These are phyloP conservation scores for Scrobipalpa atriplicella DNA, from an alignment of 2,888 invertebrate species.

Conservation along the genomic window DNA sequence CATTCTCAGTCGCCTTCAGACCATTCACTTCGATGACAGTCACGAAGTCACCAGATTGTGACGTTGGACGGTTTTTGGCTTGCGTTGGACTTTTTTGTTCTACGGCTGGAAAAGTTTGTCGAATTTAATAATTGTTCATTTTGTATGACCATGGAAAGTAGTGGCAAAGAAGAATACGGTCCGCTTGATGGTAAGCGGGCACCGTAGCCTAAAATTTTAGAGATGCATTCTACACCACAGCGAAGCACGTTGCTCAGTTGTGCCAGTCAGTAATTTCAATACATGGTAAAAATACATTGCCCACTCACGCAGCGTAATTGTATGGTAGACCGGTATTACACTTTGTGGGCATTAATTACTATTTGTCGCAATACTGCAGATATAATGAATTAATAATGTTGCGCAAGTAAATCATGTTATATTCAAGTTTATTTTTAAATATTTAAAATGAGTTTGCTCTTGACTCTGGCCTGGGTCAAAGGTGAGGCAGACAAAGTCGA, in stretches of 20 bases:
- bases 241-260: too few relatives aligned
- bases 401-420: conserved; percentile 4
- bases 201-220: too few relatives aligned
- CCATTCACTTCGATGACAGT: conserved; percentile 96
- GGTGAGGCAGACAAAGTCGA: too few relatives aligned
- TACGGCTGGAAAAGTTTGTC: conserved; percentile 48
- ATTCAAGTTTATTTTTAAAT: background rate
- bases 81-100: conserved; percentile 71
- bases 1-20: conserved; percentile 82
- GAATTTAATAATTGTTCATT: too few relatives aligned
- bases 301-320: background rate
- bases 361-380: background rate
- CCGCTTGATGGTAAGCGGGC: too few relatives aligned
- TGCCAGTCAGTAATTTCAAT: background rate
- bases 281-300: background rate
- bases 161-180: too few relatives aligned
- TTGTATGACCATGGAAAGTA: too few relatives aligned
- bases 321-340: conserved; percentile 1
- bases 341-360: background rate
- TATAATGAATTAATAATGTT: background rate
- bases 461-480: too few relatives aligned
- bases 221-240: too few relatives aligned
- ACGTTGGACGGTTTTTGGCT: conserved; percentile 77
- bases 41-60: conserved; percentile 86
- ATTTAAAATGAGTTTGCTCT: too few relatives aligned